A percentile compares a stretch with the other conserved stretches of the same genome.
These are phyloP conservation scores for Montifringilla adamsi DNA, from an alignment of 2,113 vertebrate species.

Conservation along the genomic window DNA sequence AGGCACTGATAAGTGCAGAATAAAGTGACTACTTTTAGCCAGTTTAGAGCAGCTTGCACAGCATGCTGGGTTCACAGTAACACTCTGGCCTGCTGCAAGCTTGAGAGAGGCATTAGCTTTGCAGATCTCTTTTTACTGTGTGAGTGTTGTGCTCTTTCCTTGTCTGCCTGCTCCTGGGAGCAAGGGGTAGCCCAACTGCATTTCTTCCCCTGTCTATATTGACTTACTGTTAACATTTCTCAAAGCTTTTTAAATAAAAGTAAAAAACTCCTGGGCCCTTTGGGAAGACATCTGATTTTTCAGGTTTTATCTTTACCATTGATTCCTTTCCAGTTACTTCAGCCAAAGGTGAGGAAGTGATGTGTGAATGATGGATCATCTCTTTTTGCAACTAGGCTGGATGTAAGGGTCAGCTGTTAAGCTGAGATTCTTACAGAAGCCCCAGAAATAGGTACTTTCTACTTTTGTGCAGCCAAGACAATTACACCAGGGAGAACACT, in stretches of 20 bases:
- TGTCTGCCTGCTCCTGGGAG: neutral
- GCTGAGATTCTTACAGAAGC: slow-evolving; percentile 22
- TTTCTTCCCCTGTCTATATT: neutral
- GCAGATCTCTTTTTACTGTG: neutral
- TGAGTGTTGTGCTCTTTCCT: neutral
- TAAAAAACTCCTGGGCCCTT: neutral
- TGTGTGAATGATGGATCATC: neutral
- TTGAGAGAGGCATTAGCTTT: neutral
- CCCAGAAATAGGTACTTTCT: slow-evolving; percentile 6
- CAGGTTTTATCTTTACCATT: slow-evolving; percentile 27
- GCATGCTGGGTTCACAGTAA: neutral
- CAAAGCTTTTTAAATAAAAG: slow-evolving; percentile 10
- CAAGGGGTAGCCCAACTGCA: neutral
- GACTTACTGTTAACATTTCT: neutral
- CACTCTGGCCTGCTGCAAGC: neutral
- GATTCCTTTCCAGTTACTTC: slow-evolving; percentile 16
- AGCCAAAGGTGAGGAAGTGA: neutral
- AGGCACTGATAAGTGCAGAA: neutral
- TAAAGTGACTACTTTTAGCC: neutral
- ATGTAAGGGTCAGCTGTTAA: slow-evolving; percentile 17
- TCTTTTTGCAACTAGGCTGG: neutral
- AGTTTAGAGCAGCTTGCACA: neutral
- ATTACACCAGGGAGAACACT: neutral
- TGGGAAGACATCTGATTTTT: slow-evolving; percentile 15
- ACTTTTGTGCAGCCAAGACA: slow-evolving; percentile 30